Evolutionary conservation across 2,888 invertebrate species (phyloP), one percentile per base, ranked within the genome.

Genomic region (Lithophane ornitopus): DNA sequence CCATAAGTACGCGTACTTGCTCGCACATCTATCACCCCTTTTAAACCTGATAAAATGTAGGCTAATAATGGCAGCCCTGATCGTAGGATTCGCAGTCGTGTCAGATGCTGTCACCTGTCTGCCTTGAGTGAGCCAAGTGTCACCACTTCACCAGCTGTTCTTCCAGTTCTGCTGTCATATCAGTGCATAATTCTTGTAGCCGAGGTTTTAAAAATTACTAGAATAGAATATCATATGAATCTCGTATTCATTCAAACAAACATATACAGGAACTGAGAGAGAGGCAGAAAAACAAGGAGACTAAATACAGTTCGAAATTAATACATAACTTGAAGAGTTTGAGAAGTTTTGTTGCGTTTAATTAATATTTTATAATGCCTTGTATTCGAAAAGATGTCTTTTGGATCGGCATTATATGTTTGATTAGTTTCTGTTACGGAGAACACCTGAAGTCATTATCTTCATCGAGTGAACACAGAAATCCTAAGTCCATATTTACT

Each of bases 321-420:
- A 54, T 54, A 74, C 7, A 26, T 46, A 61, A 49, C 28, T 34
- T 67, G 70, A 62, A 70, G 26, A 63, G 49, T 59, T 19, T 54
- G 14, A 2, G 7, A 70, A 80, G 61, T 61, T 56, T 63, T 41
- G 41, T 56, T 66, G 41, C 39, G 12, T 34, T 9, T 34, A 26
- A 59, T 12, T 52, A 61, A 49, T 65, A 61, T 56, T 58, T 14
- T n/a, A 85, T 72, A 78, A 82, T 89, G 85, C 77, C 80, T 69
- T 84, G 68, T 52, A 65, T 83, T 52, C 80, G 84, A 59, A 90
- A 89, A 85, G 70, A 90, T 74, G 70, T 91, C 22, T 79, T 89
- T 76, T 90, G 89, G 91, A 86, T 91, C 46, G 78, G 86, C 72
- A 71, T 90, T 78, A 69, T 87, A 71, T 87, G 85, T 65, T 62